These are phyloP conservation scores for Quiscalus mexicanus DNA, from an alignment of 2,113 vertebrate genomes.

Conservation along the genomic window DNA sequence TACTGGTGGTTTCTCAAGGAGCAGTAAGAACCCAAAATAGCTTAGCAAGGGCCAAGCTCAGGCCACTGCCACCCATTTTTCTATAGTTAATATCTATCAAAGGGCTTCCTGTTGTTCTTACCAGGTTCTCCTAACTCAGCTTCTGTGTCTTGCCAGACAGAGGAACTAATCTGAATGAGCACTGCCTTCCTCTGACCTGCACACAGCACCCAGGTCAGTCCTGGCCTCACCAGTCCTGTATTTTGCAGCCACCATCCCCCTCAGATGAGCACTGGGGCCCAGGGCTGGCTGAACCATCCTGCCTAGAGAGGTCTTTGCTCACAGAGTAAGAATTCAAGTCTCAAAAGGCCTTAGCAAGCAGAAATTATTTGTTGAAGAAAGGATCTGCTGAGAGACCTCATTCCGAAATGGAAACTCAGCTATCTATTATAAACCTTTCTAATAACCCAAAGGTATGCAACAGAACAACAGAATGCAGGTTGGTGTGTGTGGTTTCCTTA, in stretches of 20 bases:
- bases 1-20: slow-evolving; percentile 33
- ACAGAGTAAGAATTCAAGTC: background rate
- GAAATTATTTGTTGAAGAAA: background rate
- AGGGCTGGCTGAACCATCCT: background rate
- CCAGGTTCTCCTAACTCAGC: background rate
- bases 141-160: background rate
- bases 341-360: background rate
- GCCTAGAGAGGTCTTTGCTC: background rate
- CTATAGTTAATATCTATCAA: background rate
- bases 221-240: too few species aligned
- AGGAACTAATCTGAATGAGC: background rate
- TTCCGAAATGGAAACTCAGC: background rate
- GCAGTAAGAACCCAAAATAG: slow-evolving; percentile 25
- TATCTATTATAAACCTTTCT: background rate
- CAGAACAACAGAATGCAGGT: background rate
- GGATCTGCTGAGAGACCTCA: background rate
- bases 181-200: background rate
- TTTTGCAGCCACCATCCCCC: background rate
- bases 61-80: background rate
- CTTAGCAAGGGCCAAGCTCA: background rate
- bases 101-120: background rate
- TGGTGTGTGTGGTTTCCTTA: background rate
- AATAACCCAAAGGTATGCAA: background rate
- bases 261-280: rapidly evolving
- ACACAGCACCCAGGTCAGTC: background rate